phyloP scores from a whole-genome alignment of 2,888 invertebrate species.

The Tinea pellionella region DNA sequence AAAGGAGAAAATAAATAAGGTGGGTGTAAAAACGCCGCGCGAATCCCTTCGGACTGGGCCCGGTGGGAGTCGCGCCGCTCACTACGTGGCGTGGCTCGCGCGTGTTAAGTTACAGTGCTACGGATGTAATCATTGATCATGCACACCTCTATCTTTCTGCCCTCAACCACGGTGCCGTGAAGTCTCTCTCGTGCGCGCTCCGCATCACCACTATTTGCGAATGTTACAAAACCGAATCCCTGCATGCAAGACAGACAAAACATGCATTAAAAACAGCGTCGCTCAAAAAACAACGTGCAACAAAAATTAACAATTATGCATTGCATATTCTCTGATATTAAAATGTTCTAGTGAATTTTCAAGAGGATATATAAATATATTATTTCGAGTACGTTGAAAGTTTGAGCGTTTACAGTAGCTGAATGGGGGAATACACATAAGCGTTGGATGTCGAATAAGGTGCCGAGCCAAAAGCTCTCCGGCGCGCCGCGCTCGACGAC shows the following conservation, averaged over 20 bases:
- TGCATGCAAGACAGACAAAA: constrained; percentile 98
- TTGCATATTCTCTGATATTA: constrained; percentile 67
- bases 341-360: constrained; percentile 61
- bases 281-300: constrained; percentile 84
- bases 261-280: constrained; percentile 90
- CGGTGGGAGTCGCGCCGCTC: constrained; percentile 7
- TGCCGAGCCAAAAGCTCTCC: background rate
- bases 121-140: constrained; percentile 79
- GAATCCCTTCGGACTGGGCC: constrained; percentile 9
- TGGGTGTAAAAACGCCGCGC: constrained; percentile 38
- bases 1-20: constrained; percentile 72
- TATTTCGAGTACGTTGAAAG: constrained; percentile 63
- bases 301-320: constrained; percentile 76
- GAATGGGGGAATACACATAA: constrained; percentile 65
- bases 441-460: constrained; percentile 37
- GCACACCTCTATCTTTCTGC: constrained; percentile 99
- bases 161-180: constrained; percentile 99
- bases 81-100: constrained; percentile 60
- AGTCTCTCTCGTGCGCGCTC: constrained; percentile 99
- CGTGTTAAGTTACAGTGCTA: constrained; percentile 75
- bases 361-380: constrained; percentile 44
- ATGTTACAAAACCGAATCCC: constrained; percentile 99
- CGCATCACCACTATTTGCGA: constrained; percentile 99
- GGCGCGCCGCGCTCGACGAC: background rate
- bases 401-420: constrained; percentile 67